Evolutionary conservation across 2,797 vertebrate species (phyloP).

Genomic region (Psittacula derbiana): DNA sequence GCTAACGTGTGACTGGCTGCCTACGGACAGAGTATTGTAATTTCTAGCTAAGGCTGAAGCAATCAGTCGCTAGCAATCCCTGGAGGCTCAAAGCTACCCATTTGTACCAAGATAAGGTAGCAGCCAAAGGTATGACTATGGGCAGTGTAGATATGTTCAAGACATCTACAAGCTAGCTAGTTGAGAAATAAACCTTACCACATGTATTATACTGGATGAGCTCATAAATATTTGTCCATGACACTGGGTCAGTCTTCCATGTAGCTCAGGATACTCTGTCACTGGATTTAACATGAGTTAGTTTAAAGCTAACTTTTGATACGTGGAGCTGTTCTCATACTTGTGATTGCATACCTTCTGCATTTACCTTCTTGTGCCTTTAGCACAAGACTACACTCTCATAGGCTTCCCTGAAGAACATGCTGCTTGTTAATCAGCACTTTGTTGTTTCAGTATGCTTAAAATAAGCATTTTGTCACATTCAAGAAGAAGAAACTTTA

Average conservation of each 20-base stretch:
- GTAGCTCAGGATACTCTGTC: neutral
- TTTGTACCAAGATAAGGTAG: neutral
- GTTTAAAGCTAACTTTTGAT: neutral
- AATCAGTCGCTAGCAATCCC: neutral
- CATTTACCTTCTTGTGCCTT: neutral
- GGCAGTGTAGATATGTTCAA: neutral
- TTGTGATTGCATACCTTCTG: constrained; percentile 7
- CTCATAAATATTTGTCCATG: neutral
- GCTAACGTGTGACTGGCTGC: constrained; percentile 22
- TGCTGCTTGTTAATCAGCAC: constrained; percentile 50
- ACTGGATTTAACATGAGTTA: neutral
- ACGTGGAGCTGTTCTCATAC: neutral
- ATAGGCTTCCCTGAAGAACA: constrained; percentile 19
- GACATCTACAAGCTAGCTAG: neutral
- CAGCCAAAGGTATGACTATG: neutral
- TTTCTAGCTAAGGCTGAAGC: neutral
- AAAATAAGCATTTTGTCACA: constrained; percentile 59
- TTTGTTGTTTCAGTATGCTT: constrained; percentile 59
- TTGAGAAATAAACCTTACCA: neutral
- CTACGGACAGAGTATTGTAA: neutral
- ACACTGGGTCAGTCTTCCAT: neutral
- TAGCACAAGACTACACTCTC: neutral
- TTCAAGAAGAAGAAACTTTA: constrained; percentile 38
- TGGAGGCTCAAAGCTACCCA: neutral
- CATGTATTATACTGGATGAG: neutral